phyloP scores from a whole-genome alignment of 1,140 invertebrate species.

The Bombus confusus region DNA sequence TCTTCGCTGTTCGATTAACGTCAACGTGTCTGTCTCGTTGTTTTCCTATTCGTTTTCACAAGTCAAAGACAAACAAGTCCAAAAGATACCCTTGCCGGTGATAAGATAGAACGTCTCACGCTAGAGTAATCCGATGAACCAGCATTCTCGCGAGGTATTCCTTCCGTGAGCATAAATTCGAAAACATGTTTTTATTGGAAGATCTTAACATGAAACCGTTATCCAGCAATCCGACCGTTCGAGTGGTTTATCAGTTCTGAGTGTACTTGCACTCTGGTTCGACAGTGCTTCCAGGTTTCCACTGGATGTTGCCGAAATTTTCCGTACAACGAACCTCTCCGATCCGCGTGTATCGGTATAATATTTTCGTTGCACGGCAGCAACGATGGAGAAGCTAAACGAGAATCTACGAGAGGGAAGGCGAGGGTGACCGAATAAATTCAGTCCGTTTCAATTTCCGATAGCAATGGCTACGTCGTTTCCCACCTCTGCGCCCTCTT shows the following conservation, averaged over 20 bases:
- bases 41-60: not conserved
- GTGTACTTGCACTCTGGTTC: too few relatives aligned
- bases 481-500: not conserved
- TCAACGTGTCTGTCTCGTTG: not conserved
- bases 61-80: not conserved
- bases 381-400: conserved; percentile 12
- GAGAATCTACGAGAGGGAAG: conserved; percentile 15
- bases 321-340: not conserved
- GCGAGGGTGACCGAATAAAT: conserved; percentile 49
- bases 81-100: not conserved
- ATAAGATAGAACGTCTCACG: not conserved
- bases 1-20: not conserved
- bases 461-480: conserved; percentile 52
- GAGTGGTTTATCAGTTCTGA: not conserved
- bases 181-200: not conserved
- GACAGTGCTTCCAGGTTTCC: not conserved
- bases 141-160: too few relatives aligned
- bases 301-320: not conserved
- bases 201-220: not conserved
- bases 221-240: not conserved
- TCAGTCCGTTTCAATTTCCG: conserved; percentile 68
- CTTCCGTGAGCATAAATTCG: too few relatives aligned
- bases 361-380: conserved; percentile 32
- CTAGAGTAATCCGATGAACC: not conserved
- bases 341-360: not conserved